Evolutionary conservation across 1,140 invertebrate genomes (phyloP).

Genomic region (Chrysoperla carnea): DNA sequence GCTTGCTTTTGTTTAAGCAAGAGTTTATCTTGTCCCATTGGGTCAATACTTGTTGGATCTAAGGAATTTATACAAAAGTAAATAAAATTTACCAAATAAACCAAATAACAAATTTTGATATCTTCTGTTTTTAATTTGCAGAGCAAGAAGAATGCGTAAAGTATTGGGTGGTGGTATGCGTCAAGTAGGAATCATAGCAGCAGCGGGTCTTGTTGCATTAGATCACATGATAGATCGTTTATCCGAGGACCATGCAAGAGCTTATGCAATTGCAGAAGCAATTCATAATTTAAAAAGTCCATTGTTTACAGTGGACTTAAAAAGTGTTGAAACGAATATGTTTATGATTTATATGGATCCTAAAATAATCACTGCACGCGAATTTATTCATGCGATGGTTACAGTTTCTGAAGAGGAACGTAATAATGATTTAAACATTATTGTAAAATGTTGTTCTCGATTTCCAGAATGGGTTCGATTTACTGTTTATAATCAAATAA

Average conservation of each 20-base stretch:
- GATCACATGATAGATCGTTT: slow-evolving; percentile 55
- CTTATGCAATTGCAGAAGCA: slow-evolving; percentile 49
- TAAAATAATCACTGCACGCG: slow-evolving; percentile 24
- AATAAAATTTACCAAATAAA: slow-evolving; percentile 17
- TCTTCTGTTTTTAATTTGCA: slow-evolving; percentile 17
- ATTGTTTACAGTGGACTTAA: slow-evolving; percentile 42
- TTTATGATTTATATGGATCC: slow-evolving; percentile 42
- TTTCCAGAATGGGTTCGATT: slow-evolving; percentile 34
- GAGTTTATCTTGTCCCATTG: slow-evolving; percentile 74
- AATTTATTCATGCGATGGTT: slow-evolving; percentile 37
- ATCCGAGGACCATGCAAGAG: slow-evolving; percentile 53
- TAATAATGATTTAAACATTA: slow-evolving; percentile 20
- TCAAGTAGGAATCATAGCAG: slow-evolving; percentile 76
- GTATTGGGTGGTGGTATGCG: slow-evolving; percentile 84
- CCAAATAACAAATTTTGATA: background rate
- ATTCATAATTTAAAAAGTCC: slow-evolving; percentile 15
- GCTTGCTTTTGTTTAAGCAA: slow-evolving; percentile 74
- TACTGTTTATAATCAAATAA: slow-evolving; percentile 49
- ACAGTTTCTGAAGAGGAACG: slow-evolving; percentile 31
- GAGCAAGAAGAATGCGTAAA: slow-evolving; percentile 61
- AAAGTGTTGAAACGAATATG: slow-evolving; percentile 60
- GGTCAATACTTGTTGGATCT: slow-evolving; percentile 67
- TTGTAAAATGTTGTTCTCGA: slow-evolving; percentile 34
- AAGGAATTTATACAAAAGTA: slow-evolving; percentile 60
- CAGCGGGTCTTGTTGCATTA: slow-evolving; percentile 67